Evolutionary conservation across 2,113 vertebrate species (phyloP).

Genomic region (Notechis scutatus): DNA sequence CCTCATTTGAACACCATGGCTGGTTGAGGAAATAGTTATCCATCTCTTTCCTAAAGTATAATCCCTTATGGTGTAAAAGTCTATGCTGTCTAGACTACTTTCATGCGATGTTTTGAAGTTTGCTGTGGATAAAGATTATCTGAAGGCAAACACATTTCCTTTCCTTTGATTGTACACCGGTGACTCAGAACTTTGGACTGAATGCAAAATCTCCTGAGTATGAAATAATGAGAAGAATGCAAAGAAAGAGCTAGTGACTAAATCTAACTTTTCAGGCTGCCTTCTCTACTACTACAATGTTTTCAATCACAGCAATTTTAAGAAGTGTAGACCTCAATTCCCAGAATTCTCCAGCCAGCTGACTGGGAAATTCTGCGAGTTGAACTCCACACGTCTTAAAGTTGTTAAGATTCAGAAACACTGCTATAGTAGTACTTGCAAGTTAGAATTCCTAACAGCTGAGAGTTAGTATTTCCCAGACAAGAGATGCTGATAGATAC

Average conservation of each 20-base stretch:
- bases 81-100: not conserved
- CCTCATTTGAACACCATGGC: not conserved
- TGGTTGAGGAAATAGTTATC: not conserved
- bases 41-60: not conserved
- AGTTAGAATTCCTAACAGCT: not conserved
- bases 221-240: not conserved
- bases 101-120: constrained; percentile 6
- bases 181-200: not conserved
- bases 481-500: not conserved
- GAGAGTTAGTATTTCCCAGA: not conserved
- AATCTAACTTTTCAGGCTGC: accelerated
- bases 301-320: not conserved
- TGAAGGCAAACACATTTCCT: not conserved
- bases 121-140: not conserved
- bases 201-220: not conserved
- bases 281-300: not conserved
- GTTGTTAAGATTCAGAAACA: not conserved
- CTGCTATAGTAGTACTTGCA: accelerated
- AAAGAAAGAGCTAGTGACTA: not conserved
- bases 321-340: not conserved
- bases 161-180: not conserved
- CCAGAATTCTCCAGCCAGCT: not conserved
- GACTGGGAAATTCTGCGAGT: not conserved
- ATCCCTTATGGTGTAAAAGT: not conserved
- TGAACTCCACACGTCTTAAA: not conserved